These are phyloP conservation scores for Enteromius anoplus DNA, from an alignment of 2,797 vertebrate genomes.

Conservation along the genomic window DNA sequence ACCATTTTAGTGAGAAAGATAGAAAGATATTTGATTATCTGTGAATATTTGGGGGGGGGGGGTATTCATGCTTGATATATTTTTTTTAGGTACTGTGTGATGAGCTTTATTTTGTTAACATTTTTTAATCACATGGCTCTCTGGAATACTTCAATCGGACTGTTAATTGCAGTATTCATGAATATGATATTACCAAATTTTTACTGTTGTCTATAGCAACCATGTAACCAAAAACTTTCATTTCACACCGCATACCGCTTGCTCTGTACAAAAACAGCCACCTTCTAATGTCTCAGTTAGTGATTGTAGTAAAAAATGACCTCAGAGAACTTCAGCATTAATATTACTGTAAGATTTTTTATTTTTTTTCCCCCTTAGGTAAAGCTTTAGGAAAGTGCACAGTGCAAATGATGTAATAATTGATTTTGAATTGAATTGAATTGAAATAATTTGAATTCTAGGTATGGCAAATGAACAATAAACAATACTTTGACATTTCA, in stretches of 20 bases:
- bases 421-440: too few species aligned
- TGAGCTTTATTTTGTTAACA: neutral
- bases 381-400: neutral
- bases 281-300: neutral
- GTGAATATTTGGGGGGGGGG: too few species aligned
- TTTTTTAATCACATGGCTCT: neutral
- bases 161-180: neutral
- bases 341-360: neutral
- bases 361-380: neutral
- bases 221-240: neutral
- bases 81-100: neutral
- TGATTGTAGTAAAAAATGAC: neutral
- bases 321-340: neutral
- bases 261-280: neutral
- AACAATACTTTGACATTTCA: neutral
- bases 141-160: neutral
- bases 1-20: neutral
- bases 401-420: neutral
- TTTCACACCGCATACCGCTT: neutral
- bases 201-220: neutral
- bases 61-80: neutral
- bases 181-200: neutral
- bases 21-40: neutral
- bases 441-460: neutral
- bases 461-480: neutral